Evolutionary conservation across 2,888 invertebrate genomes (phyloP).

Genomic region (Caenorhabditis japonica): DNA sequence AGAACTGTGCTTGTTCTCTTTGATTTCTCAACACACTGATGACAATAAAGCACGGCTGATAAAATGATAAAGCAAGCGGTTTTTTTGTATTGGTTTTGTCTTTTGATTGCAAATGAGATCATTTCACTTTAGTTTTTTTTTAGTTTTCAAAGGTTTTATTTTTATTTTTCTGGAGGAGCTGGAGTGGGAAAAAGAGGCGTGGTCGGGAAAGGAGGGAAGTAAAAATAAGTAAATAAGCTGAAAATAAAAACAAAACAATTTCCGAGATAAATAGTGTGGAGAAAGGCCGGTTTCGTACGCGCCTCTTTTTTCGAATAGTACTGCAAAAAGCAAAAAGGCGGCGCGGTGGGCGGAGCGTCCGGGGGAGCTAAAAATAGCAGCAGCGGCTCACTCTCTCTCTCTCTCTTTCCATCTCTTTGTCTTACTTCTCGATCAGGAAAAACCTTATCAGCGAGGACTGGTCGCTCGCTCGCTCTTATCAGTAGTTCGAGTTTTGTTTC

Average conservation of each 20-base stretch:
- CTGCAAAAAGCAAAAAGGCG: slow-evolving; percentile 9
- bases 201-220: no score
- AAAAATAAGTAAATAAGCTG: no score
- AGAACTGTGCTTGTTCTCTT: background rate
- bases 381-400: slow-evolving; percentile 38
- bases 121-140: no score
- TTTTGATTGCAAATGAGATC: slow-evolving; percentile 11
- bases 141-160: no score
- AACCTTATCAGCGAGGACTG: slow-evolving; percentile 16
- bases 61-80: slow-evolving; percentile 24
- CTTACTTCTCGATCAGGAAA: slow-evolving; percentile 2
- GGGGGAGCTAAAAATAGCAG: slow-evolving; percentile 35
- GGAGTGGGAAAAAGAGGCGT: no score
- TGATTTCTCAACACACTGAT: slow-evolving; percentile 9
- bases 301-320: slow-evolving; percentile 17
- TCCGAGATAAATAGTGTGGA: no score
- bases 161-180: no score
- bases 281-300: no score
- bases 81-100: slow-evolving; percentile 21
- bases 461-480: slow-evolving; percentile 22
- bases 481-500: slow-evolving; percentile 31
- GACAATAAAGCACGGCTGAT: slow-evolving; percentile 18
- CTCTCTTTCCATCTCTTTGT: slow-evolving; percentile 6
- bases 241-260: no score
- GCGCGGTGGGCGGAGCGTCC: slow-evolving; percentile 20